A percentile compares a stretch with the other conserved stretches of the same genome.
phyloP scores from a whole-genome alignment of 1,140 invertebrate genomes.

The Dufourea novaeangliae region DNA sequence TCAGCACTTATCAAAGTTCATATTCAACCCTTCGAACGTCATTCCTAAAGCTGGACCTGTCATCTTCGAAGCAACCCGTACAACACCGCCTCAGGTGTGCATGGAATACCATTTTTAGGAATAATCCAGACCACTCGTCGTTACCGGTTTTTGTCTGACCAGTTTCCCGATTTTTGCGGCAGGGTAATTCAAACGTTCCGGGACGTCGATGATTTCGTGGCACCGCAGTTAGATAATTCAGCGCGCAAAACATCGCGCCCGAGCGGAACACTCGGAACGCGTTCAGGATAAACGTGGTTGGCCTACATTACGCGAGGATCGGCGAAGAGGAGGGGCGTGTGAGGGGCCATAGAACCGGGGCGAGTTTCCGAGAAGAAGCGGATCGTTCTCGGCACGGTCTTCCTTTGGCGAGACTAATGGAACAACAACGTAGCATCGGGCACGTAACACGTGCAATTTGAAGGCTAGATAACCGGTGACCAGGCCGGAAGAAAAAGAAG shows the following conservation, averaged over 20 bases:
- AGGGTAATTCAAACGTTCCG: slow-evolving; percentile 5
- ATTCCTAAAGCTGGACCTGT: not conserved
- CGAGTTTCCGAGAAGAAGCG: slow-evolving; percentile 27
- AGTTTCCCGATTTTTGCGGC: not conserved
- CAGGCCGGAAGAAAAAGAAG: not conserved
- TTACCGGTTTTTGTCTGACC: not conserved
- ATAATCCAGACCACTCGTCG: not conserved
- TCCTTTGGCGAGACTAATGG: slow-evolving; percentile 41
- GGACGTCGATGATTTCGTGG: slow-evolving; percentile 7
- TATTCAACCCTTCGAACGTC: too few species aligned
- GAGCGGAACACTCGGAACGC: not conserved
- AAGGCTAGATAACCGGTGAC: slow-evolving; percentile 26
- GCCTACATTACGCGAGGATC: slow-evolving; percentile 36
- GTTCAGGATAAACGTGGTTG: slow-evolving; percentile 30
- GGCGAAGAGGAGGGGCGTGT: not conserved
- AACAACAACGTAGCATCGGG: slow-evolving; percentile 15
- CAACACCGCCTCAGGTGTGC: not conserved
- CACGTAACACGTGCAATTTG: slow-evolving; percentile 42
- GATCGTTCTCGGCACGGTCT: slow-evolving; percentile 25
- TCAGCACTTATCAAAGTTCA: too few species aligned
- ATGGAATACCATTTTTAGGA: not conserved
- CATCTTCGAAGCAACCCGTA: not conserved
- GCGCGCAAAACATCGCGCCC: slow-evolving; percentile 31
- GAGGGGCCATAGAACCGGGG: not conserved
- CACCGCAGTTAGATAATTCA: slow-evolving; percentile 25